A percentile compares a stretch with the other conserved stretches of the same genome.
phyloP scores from a whole-genome alignment of 2,113 vertebrate genomes.

The Heterotis niloticus region DNA sequence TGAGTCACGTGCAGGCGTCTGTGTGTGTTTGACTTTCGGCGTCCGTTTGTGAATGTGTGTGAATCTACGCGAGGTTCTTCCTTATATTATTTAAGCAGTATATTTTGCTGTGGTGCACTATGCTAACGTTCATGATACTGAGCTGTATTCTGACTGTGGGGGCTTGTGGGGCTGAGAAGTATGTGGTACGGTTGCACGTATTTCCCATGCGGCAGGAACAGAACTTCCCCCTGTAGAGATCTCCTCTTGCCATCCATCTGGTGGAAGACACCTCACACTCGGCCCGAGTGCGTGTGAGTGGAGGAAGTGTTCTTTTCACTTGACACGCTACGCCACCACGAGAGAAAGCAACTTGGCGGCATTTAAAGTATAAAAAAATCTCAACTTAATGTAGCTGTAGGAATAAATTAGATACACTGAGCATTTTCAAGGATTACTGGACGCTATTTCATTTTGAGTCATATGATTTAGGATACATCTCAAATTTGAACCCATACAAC shows the following conservation, averaged over 20 bases:
- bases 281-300: too few relatives aligned
- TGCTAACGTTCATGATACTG: too few relatives aligned
- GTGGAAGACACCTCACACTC: neutral
- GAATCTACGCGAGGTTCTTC: constrained; percentile 26
- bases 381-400: too few relatives aligned
- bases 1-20: constrained; percentile 48
- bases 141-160: neutral
- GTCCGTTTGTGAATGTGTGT: constrained; percentile 1
- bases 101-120: too few relatives aligned
- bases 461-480: neutral
- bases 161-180: neutral
- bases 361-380: neutral
- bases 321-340: too few relatives aligned
- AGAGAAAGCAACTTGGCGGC: neutral
- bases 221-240: constrained; percentile 16
- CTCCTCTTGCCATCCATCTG: constrained; percentile 37
- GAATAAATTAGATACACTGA: neutral
- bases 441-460: constrained; percentile 3
- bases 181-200: neutral
- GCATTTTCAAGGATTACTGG: neutral
- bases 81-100: constrained; percentile 47
- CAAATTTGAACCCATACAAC: neutral
- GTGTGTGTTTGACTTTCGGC: neutral
- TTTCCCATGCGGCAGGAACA: neutral
- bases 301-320: too few relatives aligned